A percentile compares a stretch with the other conserved stretches of the same genome.
Conservation (phyloP, 2,888 invertebrate species). For the Thymelicus lineola region DNA sequence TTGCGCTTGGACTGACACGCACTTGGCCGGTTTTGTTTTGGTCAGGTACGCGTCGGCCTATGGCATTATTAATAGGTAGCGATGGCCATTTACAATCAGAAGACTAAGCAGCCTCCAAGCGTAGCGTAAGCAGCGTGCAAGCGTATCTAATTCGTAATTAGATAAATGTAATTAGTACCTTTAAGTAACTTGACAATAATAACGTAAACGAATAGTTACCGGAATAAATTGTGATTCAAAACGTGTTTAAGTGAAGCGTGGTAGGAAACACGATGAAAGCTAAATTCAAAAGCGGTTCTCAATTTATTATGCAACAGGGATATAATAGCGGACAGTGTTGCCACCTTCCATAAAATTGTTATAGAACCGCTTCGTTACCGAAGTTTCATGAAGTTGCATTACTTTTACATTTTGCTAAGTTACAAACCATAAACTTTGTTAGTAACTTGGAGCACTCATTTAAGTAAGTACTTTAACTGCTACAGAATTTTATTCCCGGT, state of each 20-base stretch:
- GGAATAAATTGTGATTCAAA: slow-evolving; percentile 3
- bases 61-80: too few species aligned
- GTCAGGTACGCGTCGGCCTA: too few species aligned
- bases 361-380: slow-evolving; percentile 24
- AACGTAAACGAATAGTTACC: neutral
- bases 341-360: slow-evolving; percentile 30
- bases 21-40: too few species aligned
- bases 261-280: slow-evolving; percentile 7
- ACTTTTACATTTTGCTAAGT: slow-evolving; percentile 31
- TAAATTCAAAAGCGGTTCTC: slow-evolving; percentile 15
- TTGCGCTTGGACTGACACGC: too few species aligned
- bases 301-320: slow-evolving; percentile 14
- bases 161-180: too few species aligned
- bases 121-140: too few species aligned
- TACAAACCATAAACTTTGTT: slow-evolving; percentile 33
- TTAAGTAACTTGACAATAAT: neutral
- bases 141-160: too few species aligned
- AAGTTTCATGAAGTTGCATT: slow-evolving; percentile 34
- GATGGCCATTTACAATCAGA: too few species aligned
- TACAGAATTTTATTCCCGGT: slow-evolving; percentile 21
- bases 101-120: too few species aligned
- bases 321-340: slow-evolving; percentile 15
- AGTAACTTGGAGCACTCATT: slow-evolving; percentile 25
- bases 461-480: slow-evolving; percentile 30
- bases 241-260: neutral